These are phyloP conservation scores for Seriola dumerili DNA, from an alignment of 2,113 vertebrate species.

Conservation along the genomic window DNA sequence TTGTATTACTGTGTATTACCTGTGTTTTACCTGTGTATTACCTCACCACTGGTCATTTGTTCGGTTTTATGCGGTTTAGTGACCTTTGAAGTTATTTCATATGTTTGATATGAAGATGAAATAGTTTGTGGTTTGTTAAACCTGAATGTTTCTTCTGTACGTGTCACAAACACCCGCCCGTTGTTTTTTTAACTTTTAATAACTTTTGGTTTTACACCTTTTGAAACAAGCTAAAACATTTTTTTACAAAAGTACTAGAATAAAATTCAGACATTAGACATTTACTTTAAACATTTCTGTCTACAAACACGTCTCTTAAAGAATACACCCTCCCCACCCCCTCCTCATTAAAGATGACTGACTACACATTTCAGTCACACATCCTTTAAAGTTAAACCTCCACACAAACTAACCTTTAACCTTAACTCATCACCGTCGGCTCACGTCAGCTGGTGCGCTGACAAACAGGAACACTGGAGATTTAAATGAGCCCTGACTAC, in stretches of 20 bases:
- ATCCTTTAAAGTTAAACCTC: slow-evolving; percentile 7
- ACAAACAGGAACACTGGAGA: slow-evolving; percentile 11
- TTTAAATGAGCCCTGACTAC: slow-evolving; percentile 89
- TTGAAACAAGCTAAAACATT: slow-evolving; percentile 51
- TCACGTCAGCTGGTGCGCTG: slow-evolving; percentile 59
- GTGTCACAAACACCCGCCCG: slow-evolving; percentile 26
- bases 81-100: too few species aligned
- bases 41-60: too few species aligned
- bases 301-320: slow-evolving; percentile 47
- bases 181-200: slow-evolving; percentile 54
- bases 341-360: not conserved
- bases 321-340: not conserved
- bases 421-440: slow-evolving; percentile 83
- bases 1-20: too few species aligned
- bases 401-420: slow-evolving; percentile 29
- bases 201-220: slow-evolving; percentile 42
- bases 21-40: too few species aligned
- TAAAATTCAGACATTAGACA: slow-evolving; percentile 44
- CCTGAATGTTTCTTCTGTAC: not conserved
- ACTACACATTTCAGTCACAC: slow-evolving; percentile 42
- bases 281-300: slow-evolving; percentile 30
- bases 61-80: too few species aligned
- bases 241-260: slow-evolving; percentile 52
- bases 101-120: not conserved
- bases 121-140: not conserved